Base-by-base conservation (phyloP, 2,797 vertebrate genomes). In the Hydrocynus forskahlii region DNA sequence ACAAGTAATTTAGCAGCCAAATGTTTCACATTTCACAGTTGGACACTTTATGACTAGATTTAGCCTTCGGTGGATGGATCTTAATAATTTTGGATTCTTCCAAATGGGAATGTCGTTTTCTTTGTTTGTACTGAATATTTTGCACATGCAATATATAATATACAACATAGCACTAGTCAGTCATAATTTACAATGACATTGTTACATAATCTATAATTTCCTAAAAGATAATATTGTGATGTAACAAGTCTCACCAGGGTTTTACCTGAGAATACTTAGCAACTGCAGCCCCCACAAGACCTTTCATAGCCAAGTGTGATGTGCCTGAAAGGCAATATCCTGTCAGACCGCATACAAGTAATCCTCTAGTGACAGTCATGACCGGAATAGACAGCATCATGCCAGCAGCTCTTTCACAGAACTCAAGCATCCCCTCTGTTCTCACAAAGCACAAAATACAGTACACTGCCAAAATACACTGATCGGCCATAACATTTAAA, bases 321-420 rank as follows among this genome's bases (percentile, higher is more conserved):
- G 86, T 91, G 86, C 87, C 89, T 89, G 89, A 84, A 88, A 88
- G 91, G 91, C 90, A 89, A 90, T 91, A 90, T 87, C 88, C 92
- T 93, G 91, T 94, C 92, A 94, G 89, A 91, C 90, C 88, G 88
- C 66, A 91, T 93, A 73, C 83, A 88, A 91, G 87, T 78, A 79
- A 88, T 89, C 87, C 76, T 80, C 74, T 50, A 83, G 86, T 88
- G 76, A 52, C 78, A 80, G 86, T 90, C 87, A 85, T 86, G 84
- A 88, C 89, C 88, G 87, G 87, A 92, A 90, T 86, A 87, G 89
- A 88, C 90, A 80, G 82, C 87, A 80, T 86, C 84, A 87, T 70
- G 84, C 80, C 75, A 72, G 40, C 25, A 86, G 78, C 78, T 57
- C 79, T 72, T 62, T 63, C 50, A 48, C 68, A 16, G 76, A 57